These are phyloP conservation scores for Tachuris rubrigastra DNA, from an alignment of 2,113 vertebrate genomes.

Conservation along the genomic window DNA sequence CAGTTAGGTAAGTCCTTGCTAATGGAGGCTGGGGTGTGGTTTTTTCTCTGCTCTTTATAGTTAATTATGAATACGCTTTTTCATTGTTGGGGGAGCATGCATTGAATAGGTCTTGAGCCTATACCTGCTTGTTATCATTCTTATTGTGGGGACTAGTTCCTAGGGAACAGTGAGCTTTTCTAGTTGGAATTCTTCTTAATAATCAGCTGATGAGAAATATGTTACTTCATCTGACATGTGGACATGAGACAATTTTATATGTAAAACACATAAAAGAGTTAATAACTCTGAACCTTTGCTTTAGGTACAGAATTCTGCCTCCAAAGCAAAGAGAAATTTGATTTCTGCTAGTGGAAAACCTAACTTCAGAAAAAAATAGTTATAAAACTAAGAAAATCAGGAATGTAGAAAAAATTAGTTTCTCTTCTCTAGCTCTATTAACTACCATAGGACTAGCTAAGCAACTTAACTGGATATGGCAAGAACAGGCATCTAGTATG, in stretches of 20 bases:
- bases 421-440: background rate
- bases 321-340: background rate
- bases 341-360: background rate
- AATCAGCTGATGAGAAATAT: background rate
- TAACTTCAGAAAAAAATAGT: background rate
- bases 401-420: background rate
- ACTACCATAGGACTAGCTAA: background rate
- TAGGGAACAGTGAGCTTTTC: background rate
- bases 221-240: background rate
- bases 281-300: background rate
- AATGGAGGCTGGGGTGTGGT: background rate
- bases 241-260: background rate
- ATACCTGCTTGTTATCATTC: background rate
- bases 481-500: background rate
- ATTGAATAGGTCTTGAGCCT: background rate
- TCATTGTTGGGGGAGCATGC: fast-evolving
- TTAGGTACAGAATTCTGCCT: background rate
- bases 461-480: background rate
- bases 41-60: background rate
- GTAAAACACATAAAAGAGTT: background rate
- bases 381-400: background rate
- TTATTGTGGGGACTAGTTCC: background rate
- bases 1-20: background rate
- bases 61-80: background rate
- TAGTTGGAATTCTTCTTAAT: background rate